phyloP scores from a whole-genome alignment of 2,797 vertebrate genomes.

The Rhincodon typus region DNA sequence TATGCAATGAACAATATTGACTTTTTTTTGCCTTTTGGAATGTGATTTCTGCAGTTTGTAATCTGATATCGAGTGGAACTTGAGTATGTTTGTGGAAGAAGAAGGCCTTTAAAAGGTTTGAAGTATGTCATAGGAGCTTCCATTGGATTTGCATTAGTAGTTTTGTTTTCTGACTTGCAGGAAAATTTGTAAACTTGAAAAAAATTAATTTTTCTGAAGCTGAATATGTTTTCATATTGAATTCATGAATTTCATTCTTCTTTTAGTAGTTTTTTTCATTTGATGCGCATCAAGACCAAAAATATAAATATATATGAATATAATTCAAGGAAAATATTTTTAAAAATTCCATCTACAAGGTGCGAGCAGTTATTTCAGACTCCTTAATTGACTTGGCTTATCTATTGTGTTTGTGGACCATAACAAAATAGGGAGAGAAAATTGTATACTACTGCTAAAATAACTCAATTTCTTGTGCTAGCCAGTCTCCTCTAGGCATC shows the following conservation, averaged over 20 bases:
- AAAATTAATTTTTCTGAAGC: background rate
- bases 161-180: background rate
- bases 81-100: background rate
- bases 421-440: background rate
- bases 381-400: background rate
- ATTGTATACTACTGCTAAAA: background rate
- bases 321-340: background rate
- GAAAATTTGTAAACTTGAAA: background rate
- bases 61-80: background rate
- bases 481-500: background rate
- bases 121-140: background rate
- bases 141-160: background rate
- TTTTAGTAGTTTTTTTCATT: background rate
- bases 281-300: no score
- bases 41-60: conserved; percentile 25
- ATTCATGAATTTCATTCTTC: background rate
- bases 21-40: background rate
- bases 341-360: background rate
- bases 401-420: background rate
- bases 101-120: conserved; percentile 6
- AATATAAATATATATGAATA: no score
- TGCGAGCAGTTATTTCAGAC: background rate
- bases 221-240: background rate
- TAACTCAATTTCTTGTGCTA: background rate
- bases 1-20: background rate